phyloP scores from a whole-genome alignment of 2,797 vertebrate species.

The Crenichthys baileyi region DNA sequence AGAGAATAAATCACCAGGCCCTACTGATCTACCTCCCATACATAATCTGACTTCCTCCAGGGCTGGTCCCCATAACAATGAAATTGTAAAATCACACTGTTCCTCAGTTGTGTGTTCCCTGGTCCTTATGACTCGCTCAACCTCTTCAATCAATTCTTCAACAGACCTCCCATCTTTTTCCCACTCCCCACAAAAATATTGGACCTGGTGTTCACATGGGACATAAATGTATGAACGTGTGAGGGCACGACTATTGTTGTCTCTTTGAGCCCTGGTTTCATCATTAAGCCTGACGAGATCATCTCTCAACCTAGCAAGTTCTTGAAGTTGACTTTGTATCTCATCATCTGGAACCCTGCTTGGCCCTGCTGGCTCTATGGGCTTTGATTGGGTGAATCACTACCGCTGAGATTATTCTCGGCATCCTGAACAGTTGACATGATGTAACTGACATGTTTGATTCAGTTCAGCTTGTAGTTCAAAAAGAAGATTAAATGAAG shows the following conservation, averaged over 20 bases:
- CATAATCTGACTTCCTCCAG: neutral
- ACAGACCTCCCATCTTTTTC: neutral
- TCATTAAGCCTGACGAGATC: neutral
- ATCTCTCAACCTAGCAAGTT: neutral
- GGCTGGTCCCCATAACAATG: neutral
- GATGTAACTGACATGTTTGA: no score
- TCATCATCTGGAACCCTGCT: no score
- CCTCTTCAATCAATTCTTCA: slow-evolving; percentile 3
- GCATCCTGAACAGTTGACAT: no score
- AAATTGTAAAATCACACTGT: neutral
- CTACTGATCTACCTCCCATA: neutral
- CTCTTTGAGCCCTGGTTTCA: neutral
- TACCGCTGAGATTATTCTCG: no score
- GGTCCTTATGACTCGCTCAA: neutral
- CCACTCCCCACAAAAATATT: neutral
- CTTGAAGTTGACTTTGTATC: neutral
- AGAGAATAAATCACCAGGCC: neutral
- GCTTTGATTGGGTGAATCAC: no score
- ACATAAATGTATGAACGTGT: neutral
- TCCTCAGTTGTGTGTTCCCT: slow-evolving; percentile 1
- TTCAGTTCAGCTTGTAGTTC: no score
- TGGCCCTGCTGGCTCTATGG: no score
- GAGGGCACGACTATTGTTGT: neutral
- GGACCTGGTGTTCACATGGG: neutral
- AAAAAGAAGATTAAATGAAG: no score